A percentile compares a stretch with the other conserved stretches of the same genome.
Evolutionary conservation across 1,140 invertebrate genomes (phyloP).

Genomic region (Mesaphorura yosii): DNA sequence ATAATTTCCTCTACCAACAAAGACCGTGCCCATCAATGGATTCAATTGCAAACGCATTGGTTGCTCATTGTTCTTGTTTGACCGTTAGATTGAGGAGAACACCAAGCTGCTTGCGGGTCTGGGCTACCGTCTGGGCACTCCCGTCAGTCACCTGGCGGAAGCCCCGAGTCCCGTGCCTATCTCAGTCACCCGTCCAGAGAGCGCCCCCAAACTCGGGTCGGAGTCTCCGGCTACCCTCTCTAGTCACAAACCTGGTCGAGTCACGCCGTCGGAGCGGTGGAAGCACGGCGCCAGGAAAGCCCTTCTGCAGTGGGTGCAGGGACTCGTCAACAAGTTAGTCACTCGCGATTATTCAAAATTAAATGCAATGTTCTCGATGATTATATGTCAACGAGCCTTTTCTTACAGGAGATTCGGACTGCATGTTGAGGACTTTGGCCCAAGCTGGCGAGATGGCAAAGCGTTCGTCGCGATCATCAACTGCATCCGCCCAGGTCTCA

Average conservation of each 20-base stretch:
- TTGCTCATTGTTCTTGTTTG: background rate
- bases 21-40: background rate
- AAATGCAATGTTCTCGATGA: background rate
- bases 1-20: background rate
- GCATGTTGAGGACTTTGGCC: slow-evolving; percentile 85
- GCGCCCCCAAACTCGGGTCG: slow-evolving; percentile 13
- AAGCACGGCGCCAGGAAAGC: slow-evolving; percentile 82
- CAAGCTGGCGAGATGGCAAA: slow-evolving; percentile 91
- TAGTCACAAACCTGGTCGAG: slow-evolving; percentile 16
- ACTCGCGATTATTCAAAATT: background rate
- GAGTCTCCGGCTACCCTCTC: slow-evolving; percentile 20
- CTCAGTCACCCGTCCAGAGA: slow-evolving; percentile 14
- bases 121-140: slow-evolving; percentile 61
- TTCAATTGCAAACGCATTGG: background rate
- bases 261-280: slow-evolving; percentile 50
- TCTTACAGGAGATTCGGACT: slow-evolving; percentile 64
- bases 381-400: background rate
- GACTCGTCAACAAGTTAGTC: slow-evolving; percentile 75
- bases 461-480: slow-evolving; percentile 94
- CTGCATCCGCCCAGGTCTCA: slow-evolving; percentile 81
- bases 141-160: slow-evolving; percentile 44
- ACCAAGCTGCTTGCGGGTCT: slow-evolving; percentile 77
- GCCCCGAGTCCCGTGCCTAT: slow-evolving; percentile 44
- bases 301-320: slow-evolving; percentile 85
- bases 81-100: slow-evolving; percentile 81